Conservation (phyloP, 2,113 vertebrate species). For the Pseudorectes ferrugineus region DNA sequence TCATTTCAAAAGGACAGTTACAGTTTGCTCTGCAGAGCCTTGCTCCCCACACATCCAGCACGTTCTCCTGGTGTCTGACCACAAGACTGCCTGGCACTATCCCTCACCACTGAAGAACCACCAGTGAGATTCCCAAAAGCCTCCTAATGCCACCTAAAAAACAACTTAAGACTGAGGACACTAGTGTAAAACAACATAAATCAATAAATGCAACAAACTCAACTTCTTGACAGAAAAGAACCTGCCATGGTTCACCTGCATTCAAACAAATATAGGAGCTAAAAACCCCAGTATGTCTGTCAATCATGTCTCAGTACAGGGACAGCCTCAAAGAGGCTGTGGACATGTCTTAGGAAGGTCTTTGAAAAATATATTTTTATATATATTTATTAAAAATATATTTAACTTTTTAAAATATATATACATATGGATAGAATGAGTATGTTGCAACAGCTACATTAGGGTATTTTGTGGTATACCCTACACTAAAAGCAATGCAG, state of each 20-base stretch:
- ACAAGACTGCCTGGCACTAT: neutral
- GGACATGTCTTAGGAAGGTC: neutral
- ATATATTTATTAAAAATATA: neutral
- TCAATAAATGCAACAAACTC: neutral
- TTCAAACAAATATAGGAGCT: neutral
- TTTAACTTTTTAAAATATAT: neutral
- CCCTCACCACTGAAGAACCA: neutral
- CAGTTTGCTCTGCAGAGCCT: neutral
- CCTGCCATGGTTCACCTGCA: neutral
- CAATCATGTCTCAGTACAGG: neutral
- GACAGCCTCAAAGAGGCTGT: neutral
- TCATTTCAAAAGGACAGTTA: constrained; percentile 21
- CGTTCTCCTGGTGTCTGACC: neutral
- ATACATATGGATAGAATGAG: neutral
- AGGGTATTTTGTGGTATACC: neutral
- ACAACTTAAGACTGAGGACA: neutral
- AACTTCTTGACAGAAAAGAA: neutral
- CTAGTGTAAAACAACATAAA: neutral
- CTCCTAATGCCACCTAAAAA: neutral
- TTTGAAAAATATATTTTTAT: neutral
- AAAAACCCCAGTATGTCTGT: neutral
- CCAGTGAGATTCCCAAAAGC: neutral
- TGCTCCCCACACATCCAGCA: neutral
- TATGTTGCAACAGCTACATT: neutral
- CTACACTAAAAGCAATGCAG: neutral